Base-by-base conservation (phyloP, 2,113 vertebrate genomes). In the Gnathonemus echidnorhynchus region DNA sequence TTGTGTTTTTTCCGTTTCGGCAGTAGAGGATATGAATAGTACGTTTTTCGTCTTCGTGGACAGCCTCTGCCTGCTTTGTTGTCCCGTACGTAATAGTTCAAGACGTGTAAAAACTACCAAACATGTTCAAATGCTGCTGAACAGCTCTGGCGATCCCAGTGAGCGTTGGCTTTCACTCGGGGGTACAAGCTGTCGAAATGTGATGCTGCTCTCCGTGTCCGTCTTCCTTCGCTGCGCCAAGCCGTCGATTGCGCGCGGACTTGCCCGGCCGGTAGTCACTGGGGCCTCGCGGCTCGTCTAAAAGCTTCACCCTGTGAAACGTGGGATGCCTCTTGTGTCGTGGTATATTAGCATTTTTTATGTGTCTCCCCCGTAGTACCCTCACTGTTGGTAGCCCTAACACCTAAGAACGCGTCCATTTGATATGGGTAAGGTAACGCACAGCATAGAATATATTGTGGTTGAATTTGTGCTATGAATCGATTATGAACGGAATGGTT, bases 51-150 rank as follows among this genome's bases (percentile, higher is more conserved):
- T 58, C 58, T 62, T 39, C 15, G 39, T 84, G 58, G 88, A 91
- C 52, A 91, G 90, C 92, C 53, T 94, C 92, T 94, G 92, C 91
- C 93, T 93, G 93, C 94, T 93, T 94, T 92, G 89, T 91, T n/a
- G 56, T 70, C 90, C 90, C 48, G 49, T 92, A 66, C 39, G 46
- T 92, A 88, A 88, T 91, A 11, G 80, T 89, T 89, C 92, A 70
- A 88, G 89, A 90, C 49, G 89, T 93, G 86, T 70, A 42, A 88
- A 50, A 88, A 62, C 90, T 56, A 88, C 88, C 89, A 89, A 91
- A 90, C 58, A 89, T 89, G 86, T 49, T 42, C 88, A 86, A 89
- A 92, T 92, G 94, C 95, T 95, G 94, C 95, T 93, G 92, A 93
- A 90, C 92, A 92, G 93, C 92, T 92, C 92, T 88, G 91, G 92